phyloP scores from a whole-genome alignment of 2,113 vertebrate genomes.

The Clarias gariepinus region DNA sequence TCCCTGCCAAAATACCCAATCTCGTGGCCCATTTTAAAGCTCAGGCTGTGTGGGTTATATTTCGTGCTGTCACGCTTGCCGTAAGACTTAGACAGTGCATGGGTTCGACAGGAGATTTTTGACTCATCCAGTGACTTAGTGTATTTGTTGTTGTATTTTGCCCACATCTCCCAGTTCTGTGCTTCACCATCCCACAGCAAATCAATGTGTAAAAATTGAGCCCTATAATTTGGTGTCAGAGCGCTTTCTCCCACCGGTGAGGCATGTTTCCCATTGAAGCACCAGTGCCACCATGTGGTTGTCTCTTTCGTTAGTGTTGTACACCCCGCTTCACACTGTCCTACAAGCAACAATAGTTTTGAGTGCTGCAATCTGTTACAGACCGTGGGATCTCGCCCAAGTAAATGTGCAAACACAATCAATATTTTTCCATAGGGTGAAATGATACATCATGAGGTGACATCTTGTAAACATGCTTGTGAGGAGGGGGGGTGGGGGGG shows the following conservation, averaged over 20 bases:
- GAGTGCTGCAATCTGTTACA: constrained; percentile 29
- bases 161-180: constrained; percentile 39
- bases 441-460: constrained; percentile 48
- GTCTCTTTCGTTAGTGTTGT: background rate
- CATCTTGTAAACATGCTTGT: constrained; percentile 34
- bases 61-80: background rate
- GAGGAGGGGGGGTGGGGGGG: background rate
- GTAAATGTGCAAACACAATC: constrained; percentile 30
- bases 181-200: constrained; percentile 50
- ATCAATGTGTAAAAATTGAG: constrained; percentile 50
- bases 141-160: constrained; percentile 46
- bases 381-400: constrained; percentile 19
- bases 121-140: constrained; percentile 32
- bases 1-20: background rate
- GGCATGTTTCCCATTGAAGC: constrained; percentile 27
- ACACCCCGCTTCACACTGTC: constrained; percentile 18
- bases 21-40: background rate
- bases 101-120: constrained; percentile 28
- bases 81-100: constrained; percentile 2
- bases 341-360: constrained; percentile 36
- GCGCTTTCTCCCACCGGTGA: constrained; percentile 20
- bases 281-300: constrained; percentile 60
- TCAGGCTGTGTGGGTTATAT: constrained; percentile 1
- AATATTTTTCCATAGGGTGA: constrained; percentile 46
- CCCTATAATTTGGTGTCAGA: constrained; percentile 40